Evolutionary conservation across 2,113 vertebrate genomes (phyloP).

Genomic region (Oenanthe oenanthe): DNA sequence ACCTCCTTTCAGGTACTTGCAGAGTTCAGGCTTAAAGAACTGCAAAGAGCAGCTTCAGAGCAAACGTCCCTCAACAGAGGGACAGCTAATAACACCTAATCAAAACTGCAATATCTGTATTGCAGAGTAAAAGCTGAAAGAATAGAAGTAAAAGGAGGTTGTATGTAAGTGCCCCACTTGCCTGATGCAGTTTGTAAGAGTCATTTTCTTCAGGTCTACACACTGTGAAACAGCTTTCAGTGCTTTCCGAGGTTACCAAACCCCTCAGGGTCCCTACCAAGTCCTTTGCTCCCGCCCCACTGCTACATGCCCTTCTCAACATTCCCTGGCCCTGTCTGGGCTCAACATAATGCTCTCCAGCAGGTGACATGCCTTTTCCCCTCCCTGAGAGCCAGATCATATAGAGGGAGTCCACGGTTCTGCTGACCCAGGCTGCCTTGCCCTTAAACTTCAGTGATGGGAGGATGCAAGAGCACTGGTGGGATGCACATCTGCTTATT

Average conservation of each 20-base stretch:
- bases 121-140: background rate
- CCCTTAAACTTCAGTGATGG: background rate
- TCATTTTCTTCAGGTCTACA: background rate
- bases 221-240: background rate
- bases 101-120: background rate
- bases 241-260: background rate
- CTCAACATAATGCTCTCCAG: rapidly evolving
- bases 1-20: background rate
- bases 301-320: background rate
- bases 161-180: background rate
- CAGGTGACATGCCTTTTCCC: background rate
- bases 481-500: background rate
- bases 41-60: background rate
- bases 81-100: background rate
- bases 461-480: background rate
- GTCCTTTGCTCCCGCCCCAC: background rate
- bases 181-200: background rate
- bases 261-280: rapidly evolving
- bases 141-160: background rate
- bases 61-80: background rate
- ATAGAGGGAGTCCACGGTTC: background rate
- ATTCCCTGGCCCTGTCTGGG: rapidly evolving
- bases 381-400: background rate
- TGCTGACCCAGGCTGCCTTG: background rate
- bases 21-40: background rate